These are phyloP conservation scores for Papilio protenor DNA, from an alignment of 2,888 invertebrate genomes.

Conservation along the genomic window DNA sequence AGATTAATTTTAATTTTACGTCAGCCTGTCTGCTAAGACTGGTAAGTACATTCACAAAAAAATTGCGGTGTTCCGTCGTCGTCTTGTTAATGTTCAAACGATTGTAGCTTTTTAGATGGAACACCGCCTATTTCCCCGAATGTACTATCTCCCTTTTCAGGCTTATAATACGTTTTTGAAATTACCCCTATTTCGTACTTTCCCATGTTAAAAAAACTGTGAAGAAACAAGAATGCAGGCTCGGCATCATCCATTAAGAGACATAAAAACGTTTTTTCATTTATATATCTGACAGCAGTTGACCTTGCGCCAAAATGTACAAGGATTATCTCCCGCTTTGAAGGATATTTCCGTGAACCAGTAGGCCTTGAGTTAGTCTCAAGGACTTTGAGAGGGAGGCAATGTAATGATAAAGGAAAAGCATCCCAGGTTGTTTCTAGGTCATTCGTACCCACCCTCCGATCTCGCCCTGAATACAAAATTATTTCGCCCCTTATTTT, in stretches of 20 bases:
- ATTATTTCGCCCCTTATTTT: conserved; percentile 46
- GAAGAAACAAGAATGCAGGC: neutral
- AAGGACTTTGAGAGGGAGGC: conserved; percentile 67
- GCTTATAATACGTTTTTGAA: no score
- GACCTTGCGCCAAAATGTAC: conserved; percentile 65
- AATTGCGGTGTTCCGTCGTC: no score
- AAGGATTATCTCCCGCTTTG: conserved; percentile 58
- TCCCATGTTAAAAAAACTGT: neutral
- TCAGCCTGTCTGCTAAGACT: no score
- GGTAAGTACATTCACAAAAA: no score
- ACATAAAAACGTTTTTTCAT: neutral
- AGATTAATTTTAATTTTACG: no score
- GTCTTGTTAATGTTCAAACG: no score
- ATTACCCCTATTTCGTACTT: no score
- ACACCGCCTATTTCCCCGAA: no score
- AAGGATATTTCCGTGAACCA: conserved; percentile 73
- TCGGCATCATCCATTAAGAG: neutral
- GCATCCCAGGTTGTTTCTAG: conserved; percentile 72
- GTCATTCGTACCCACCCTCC: conserved; percentile 60
- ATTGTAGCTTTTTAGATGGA: no score
- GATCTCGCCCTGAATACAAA: conserved; percentile 66
- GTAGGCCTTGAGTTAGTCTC: conserved; percentile 72
- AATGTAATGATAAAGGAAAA: conserved; percentile 72
- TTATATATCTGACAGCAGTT: conserved; percentile 55
- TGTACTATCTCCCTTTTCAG: no score